These are phyloP conservation scores for Galbula dea DNA, from an alignment of 2,113 vertebrate genomes.

Conservation along the genomic window DNA sequence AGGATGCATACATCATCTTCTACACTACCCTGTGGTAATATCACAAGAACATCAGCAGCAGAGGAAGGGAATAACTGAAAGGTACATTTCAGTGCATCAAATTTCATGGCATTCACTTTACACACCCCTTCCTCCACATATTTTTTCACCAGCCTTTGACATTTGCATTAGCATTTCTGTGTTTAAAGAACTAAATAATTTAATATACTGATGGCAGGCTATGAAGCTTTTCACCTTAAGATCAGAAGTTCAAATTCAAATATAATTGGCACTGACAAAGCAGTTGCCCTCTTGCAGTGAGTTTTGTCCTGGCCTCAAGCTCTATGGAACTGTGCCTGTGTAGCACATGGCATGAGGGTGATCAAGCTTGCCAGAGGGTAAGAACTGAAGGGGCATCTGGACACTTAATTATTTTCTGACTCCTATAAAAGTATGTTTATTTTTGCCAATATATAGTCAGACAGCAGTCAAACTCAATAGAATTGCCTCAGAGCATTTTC, in stretches of 20 bases:
- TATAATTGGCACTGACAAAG: not conserved
- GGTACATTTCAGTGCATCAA: not conserved
- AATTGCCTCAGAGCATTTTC: not conserved
- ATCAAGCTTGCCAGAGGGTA: not conserved
- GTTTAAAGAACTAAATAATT: not conserved
- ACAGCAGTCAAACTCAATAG: not conserved
- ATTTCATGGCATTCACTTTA: not conserved
- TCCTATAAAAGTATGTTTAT: not conserved
- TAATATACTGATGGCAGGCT: not conserved
- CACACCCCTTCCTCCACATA: not conserved
- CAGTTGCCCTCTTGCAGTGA: not conserved
- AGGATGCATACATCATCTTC: not conserved
- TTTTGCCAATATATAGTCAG: not conserved
- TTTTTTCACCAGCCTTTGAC: not conserved
- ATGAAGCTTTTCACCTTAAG: not conserved
- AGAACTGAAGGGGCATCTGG: constrained; percentile 3
- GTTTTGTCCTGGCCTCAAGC: not conserved
- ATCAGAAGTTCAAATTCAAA: not conserved
- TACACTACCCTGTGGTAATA: not conserved
- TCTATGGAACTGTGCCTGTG: not conserved
- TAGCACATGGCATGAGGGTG: not conserved
- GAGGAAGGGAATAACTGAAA: not conserved
- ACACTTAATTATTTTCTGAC: not conserved
- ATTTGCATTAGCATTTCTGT: not conserved
- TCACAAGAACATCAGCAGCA: not conserved